phyloP scores from a whole-genome alignment of 1,140 invertebrate genomes.

The Bradynema listronoti region DNA sequence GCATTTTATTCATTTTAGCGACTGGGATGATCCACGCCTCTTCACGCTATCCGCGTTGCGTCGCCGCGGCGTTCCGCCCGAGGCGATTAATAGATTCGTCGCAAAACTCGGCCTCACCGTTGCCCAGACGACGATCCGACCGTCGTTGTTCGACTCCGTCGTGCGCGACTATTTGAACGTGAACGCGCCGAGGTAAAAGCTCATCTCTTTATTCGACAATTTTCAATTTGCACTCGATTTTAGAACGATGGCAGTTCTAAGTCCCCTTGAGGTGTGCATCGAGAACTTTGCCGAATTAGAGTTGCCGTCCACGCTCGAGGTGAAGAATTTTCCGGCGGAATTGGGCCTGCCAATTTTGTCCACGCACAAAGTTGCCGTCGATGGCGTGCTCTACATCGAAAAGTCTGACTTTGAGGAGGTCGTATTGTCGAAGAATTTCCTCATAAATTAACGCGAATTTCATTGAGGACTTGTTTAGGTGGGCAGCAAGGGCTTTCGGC shows the following conservation, averaged over 20 bases:
- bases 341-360: slow-evolving; percentile 67
- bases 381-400: slow-evolving; percentile 78
- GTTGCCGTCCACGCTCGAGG: slow-evolving; percentile 56
- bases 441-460: neutral
- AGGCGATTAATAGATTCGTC: slow-evolving; percentile 92
- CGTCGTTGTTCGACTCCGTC: slow-evolving; percentile 77
- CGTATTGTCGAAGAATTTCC: neutral
- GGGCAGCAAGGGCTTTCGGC: slow-evolving; percentile 77
- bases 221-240: neutral
- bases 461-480: slow-evolving; percentile 46
- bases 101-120: slow-evolving; percentile 85
- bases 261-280: slow-evolving; percentile 84
- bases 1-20: slow-evolving; percentile 59
- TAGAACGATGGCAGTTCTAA: slow-evolving; percentile 84
- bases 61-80: slow-evolving; percentile 82
- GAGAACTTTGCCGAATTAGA: slow-evolving; percentile 63
- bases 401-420: slow-evolving; percentile 78
- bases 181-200: slow-evolving; percentile 68
- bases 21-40: slow-evolving; percentile 95
- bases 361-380: slow-evolving; percentile 71
- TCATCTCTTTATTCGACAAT: neutral
- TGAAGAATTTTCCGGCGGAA: slow-evolving; percentile 78
- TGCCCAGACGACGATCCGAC: slow-evolving; percentile 81
- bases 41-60: slow-evolving; percentile 88
- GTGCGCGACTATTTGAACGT: slow-evolving; percentile 83